Conservation (phyloP, 2,113 vertebrate genomes). For the Microtus richardsoni region DNA sequence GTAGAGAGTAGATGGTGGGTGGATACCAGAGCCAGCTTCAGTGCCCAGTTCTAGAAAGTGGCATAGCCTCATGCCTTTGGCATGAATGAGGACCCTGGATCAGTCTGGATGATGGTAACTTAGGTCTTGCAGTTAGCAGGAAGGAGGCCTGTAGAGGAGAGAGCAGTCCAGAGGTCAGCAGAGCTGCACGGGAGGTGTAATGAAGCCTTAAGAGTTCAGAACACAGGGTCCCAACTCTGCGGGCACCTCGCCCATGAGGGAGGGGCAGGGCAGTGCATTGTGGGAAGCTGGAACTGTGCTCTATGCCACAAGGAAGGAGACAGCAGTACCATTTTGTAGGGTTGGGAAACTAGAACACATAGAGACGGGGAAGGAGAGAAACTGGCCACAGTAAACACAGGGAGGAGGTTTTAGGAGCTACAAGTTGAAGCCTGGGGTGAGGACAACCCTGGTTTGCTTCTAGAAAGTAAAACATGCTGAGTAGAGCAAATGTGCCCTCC, state of each 20-base stretch:
- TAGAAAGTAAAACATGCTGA: neutral
- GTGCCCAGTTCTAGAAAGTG: neutral
- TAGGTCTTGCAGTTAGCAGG: neutral
- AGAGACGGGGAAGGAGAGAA: neutral
- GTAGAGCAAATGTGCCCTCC: neutral
- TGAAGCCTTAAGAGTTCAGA: neutral
- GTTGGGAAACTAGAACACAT: neutral
- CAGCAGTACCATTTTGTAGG: neutral
- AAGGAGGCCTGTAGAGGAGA: neutral
- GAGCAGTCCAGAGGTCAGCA: neutral
- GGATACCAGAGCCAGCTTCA: neutral
- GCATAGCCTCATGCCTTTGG: neutral
- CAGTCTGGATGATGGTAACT: neutral
- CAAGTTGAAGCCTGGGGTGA: neutral
- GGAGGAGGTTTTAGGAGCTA: neutral
- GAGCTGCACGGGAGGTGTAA: neutral
- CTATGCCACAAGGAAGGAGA: neutral
- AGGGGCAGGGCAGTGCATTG: neutral
- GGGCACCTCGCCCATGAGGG: neutral
- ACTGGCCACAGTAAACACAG: neutral
- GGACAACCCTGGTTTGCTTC: neutral
- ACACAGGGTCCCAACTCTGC: neutral
- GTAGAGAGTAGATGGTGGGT: neutral
- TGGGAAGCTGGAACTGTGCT: neutral
- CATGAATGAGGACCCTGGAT: neutral